These are phyloP conservation scores for Oncorhynchus masou DNA, from an alignment of 2,113 vertebrate genomes.

Conservation along the genomic window DNA sequence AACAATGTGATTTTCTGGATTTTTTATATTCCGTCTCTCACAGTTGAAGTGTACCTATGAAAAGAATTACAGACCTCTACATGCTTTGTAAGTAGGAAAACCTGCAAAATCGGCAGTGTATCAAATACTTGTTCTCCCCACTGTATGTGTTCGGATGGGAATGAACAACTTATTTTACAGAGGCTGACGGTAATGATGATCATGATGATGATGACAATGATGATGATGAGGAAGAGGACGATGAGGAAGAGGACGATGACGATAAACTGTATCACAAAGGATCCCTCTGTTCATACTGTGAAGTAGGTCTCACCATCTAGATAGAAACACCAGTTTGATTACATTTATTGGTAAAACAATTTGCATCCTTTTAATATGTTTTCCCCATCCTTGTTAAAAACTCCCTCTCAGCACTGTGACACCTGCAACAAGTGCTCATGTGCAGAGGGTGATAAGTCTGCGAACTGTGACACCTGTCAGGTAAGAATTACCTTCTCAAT, in stretches of 20 bases:
- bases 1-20: no score
- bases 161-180: slow-evolving; percentile 38
- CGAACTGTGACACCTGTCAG: slow-evolving; percentile 82
- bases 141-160: not conserved
- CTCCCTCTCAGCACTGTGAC: slow-evolving; percentile 72
- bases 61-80: no score
- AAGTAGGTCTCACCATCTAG: slow-evolving; percentile 59
- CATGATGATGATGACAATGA: slow-evolving; percentile 42
- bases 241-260: slow-evolving; percentile 13
- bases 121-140: no score
- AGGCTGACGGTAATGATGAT: slow-evolving; percentile 4
- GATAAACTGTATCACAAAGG: slow-evolving; percentile 76
- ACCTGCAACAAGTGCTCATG: slow-evolving; percentile 86
- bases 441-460: slow-evolving; percentile 77
- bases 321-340: not conserved
- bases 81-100: no score
- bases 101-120: no score
- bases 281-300: slow-evolving; percentile 82
- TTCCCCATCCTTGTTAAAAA: not conserved
- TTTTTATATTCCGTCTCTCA: no score
- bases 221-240: slow-evolving; percentile 17
- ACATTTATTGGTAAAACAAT: not conserved
- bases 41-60: no score
- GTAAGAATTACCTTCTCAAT: slow-evolving; percentile 61
- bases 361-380: not conserved